These are phyloP conservation scores for Prunella fulvescens DNA, from an alignment of 2,113 vertebrate species.

Conservation along the genomic window DNA sequence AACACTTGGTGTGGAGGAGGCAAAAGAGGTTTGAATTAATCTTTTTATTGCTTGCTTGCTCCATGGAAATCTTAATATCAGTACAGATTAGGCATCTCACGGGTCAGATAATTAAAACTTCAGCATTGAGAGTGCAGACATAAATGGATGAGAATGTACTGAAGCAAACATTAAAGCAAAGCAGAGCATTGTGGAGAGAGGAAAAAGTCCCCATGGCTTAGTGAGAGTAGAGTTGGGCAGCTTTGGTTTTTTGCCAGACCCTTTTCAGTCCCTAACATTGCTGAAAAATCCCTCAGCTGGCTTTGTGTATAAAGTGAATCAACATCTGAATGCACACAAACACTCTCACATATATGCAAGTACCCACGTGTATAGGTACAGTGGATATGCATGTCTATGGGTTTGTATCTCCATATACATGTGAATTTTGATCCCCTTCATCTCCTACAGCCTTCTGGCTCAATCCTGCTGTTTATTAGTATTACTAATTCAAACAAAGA, in stretches of 20 bases:
- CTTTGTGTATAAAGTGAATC: background rate
- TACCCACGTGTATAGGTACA: background rate
- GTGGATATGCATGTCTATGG: background rate
- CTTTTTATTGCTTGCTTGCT: background rate
- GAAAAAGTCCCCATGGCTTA: background rate
- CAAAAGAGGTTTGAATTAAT: background rate
- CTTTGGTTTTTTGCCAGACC: background rate
- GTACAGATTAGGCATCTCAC: background rate
- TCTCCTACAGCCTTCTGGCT: background rate
- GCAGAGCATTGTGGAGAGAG: background rate
- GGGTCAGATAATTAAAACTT: background rate
- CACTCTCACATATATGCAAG: background rate
- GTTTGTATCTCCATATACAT: background rate
- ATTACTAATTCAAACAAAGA: background rate
- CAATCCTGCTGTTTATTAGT: background rate
- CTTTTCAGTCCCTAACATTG: background rate
- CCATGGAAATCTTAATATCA: background rate
- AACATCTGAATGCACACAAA: background rate
- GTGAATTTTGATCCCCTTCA: background rate
- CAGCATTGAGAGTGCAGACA: background rate
- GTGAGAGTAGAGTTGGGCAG: background rate
- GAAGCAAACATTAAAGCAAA: background rate
- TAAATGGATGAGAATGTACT: background rate
- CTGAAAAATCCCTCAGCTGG: background rate
- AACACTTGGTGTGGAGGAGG: background rate